A percentile compares a stretch with the other conserved stretches of the same genome.
These are phyloP conservation scores for Bicyclus anynana DNA, from an alignment of 1,140 invertebrate species.

Conservation along the genomic window DNA sequence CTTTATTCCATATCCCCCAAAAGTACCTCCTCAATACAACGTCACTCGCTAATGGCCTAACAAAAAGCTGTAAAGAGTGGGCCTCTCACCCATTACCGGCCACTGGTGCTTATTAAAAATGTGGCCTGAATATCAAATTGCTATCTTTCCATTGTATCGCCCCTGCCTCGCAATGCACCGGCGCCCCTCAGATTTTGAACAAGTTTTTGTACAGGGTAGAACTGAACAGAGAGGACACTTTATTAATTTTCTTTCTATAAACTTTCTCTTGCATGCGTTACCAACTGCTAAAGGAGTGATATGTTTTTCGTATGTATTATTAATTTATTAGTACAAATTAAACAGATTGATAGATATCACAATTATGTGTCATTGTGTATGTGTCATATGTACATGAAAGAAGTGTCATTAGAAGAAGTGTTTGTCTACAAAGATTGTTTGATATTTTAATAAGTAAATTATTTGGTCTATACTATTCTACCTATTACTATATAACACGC, in stretches of 20 bases:
- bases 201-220: constrained; percentile 29
- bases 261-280: too few relatives aligned
- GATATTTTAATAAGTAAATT: too few relatives aligned
- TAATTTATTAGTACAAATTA: too few relatives aligned
- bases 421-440: too few relatives aligned
- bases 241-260: constrained; percentile 10
- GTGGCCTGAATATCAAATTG: constrained; percentile 78
- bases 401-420: too few relatives aligned
- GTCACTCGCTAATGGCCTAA: constrained; percentile 48
- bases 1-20: neutral
- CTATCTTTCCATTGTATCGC: constrained; percentile 69
- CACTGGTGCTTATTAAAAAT: constrained; percentile 73
- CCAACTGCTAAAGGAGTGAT: too few relatives aligned
- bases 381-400: too few relatives aligned
- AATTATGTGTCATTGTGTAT: too few relatives aligned
- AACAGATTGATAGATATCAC: too few relatives aligned
- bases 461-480: too few relatives aligned
- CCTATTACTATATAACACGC: too few relatives aligned
- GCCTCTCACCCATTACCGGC: constrained; percentile 54
- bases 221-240: neutral
- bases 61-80: constrained; percentile 63
- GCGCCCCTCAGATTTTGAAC: constrained; percentile 47
- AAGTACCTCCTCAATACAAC: constrained; percentile 7
- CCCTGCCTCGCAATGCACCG: constrained; percentile 38
- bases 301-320: neutral